Evolutionary conservation across 53 echinoderm and acorn worm genomes (phyloP).

Genomic region (Henricia sp.): DNA sequence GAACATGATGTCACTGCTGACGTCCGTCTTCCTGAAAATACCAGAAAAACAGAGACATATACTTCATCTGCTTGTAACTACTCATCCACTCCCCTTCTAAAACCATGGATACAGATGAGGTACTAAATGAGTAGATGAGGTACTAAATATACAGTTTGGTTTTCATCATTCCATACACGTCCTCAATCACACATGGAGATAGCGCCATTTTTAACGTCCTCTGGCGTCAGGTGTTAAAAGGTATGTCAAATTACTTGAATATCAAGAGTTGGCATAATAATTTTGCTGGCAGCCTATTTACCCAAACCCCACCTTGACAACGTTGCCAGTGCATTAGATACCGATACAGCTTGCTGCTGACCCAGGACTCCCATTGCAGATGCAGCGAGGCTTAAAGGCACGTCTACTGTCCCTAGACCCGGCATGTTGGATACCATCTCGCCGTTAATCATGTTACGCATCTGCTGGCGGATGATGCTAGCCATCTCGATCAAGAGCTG

Average conservation of each 20-base stretch:
- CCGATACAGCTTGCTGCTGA: constrained; percentile 25
- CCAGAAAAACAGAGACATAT: background rate
- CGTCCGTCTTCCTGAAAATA: background rate
- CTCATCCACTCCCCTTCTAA: too few species aligned
- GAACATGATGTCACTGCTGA: constrained; percentile 68
- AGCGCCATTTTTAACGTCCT: too few species aligned
- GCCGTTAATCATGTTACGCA: constrained; percentile 79
- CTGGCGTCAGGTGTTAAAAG: too few species aligned
- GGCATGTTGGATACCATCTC: constrained; percentile 72
- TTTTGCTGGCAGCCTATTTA: too few species aligned
- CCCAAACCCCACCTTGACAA: constrained; percentile 45
- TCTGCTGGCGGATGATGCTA: constrained; percentile 81
- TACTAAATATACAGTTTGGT: too few species aligned
- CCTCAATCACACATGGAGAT: too few species aligned
- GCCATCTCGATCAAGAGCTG: constrained; percentile 95
- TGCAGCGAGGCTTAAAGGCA: constrained; percentile 14
- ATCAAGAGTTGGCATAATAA: too few species aligned
- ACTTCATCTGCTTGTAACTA: background rate
- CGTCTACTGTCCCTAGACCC: background rate
- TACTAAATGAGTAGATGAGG: too few species aligned
- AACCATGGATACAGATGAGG: too few species aligned
- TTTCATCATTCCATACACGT: too few species aligned
- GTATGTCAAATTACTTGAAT: too few species aligned
- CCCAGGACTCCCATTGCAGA: constrained; percentile 23
- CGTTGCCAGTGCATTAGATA: constrained; percentile 3